Evolutionary conservation across 1,140 invertebrate species (phyloP), one percentile per base, ranked within the genome.

Genomic region (Drosophila ercepeae): DNA sequence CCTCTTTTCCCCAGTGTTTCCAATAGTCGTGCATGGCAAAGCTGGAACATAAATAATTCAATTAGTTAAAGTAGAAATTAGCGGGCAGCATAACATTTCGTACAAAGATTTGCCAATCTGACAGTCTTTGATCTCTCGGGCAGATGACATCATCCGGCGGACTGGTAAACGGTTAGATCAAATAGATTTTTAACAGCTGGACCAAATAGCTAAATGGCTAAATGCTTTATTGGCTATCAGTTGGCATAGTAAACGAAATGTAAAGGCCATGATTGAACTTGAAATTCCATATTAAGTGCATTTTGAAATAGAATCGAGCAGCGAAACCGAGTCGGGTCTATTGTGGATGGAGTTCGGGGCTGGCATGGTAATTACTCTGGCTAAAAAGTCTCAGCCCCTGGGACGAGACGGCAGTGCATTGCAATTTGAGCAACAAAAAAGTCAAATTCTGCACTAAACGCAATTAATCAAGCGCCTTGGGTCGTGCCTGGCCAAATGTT

Each of bases 231-330:
- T 64, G 63, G 61, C 61, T 45, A 75, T 68, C 57, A 34, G 64
- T 19, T 73, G 34, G 39, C 53, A 55, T n/a, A 19, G 1, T 16
- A n/a, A n/a, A 6, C 42, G 18, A 58, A 63, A 41, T 53, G 48
- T 44, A 65, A 41, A 68, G 32, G 41, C 29, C 27, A 67, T 11
- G 63, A n/a, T 55, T 75, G 76, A 68, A 86, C 82, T 81, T 84
- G 81, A 86, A 86, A 84, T 84, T 81, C 81, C 81, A 84, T 84
- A 84, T 84, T 76, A 84, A 86, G 81, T 86, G 81, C 81, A 86
- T 81, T 86, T 86, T 58, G 79, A 64, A 86, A 86, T 86, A 68
- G 58, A 82, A 67, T 71, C 70, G 50, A 57, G 48, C 19, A 57
- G 41, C n/a, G 60, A 64, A 64, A 64, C 60, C 16, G 60, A 64